Percentiles rank a stretch among this genome's conserved stretches.
Evolutionary conservation across 1,140 invertebrate species (phyloP).

Genomic region (Conus ventricosus): DNA sequence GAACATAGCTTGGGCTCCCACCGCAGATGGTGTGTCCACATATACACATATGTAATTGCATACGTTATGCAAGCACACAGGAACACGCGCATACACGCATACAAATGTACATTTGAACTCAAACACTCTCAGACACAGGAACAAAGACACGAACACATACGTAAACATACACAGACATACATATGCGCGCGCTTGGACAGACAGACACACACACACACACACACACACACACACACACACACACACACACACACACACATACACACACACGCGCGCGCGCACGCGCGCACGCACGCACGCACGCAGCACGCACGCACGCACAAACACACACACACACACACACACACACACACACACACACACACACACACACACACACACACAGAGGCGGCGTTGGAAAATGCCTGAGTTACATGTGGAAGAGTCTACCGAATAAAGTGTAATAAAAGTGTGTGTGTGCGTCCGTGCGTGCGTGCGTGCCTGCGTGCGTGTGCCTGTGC

Average conservation of each 20-base stretch:
- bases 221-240: conserved; percentile 22
- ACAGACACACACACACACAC: conserved; percentile 20
- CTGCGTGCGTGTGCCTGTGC: neutral
- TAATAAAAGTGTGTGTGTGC: neutral
- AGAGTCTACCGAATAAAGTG: no score
- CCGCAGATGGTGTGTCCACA: no score
- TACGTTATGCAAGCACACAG: neutral
- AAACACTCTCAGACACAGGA: conserved; percentile 17
- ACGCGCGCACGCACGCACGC: neutral
- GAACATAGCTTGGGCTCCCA: neutral
- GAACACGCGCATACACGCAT: neutral
- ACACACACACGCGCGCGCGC: neutral
- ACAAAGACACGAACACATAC: conserved; percentile 16
- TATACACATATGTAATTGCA: no score
- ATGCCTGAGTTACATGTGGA: no score
- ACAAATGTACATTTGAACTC: neutral
- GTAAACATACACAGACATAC: conserved; percentile 18
- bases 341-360: no score
- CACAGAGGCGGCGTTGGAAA: no score
- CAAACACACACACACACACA: no score
- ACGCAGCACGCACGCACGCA: neutral
- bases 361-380: no score
- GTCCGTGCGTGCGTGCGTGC: neutral
- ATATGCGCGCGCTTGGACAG: neutral
- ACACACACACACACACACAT: conserved; percentile 22